These are phyloP conservation scores for Heterotis niloticus DNA, from an alignment of 2,113 vertebrate species.

Conservation along the genomic window DNA sequence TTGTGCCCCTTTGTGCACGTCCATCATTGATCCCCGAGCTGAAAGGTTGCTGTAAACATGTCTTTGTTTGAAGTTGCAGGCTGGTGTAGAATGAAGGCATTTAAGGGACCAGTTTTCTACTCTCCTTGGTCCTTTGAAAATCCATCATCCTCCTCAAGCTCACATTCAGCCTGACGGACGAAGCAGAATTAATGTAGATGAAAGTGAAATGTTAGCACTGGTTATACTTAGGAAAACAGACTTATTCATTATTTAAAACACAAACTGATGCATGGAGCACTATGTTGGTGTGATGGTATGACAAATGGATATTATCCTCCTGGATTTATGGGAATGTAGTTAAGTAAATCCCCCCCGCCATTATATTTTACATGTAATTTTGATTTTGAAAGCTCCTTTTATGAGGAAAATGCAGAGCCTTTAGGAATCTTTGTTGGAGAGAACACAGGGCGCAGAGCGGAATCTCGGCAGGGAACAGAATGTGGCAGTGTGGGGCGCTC, in stretches of 20 bases:
- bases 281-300: no score
- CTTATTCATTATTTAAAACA: not conserved
- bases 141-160: not conserved
- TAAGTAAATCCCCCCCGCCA: not conserved
- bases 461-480: constrained; percentile 11
- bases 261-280: not conserved
- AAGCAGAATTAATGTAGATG: constrained; percentile 11
- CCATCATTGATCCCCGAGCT: constrained; percentile 14
- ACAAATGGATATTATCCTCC: no score
- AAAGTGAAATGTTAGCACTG: not conserved
- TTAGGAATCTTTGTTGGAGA: constrained; percentile 8
- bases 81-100: constrained; percentile 4
- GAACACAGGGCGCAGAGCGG: constrained; percentile 3
- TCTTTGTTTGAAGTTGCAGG: constrained; percentile 11
- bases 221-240: not conserved
- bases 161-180: constrained; percentile 13
- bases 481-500: not conserved
- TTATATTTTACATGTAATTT: not conserved
- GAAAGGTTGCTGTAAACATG: constrained; percentile 21
- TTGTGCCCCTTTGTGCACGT: not conserved
- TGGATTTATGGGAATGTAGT: not conserved
- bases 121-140: constrained; percentile 16
- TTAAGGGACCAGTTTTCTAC: constrained; percentile 3
- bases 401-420: not conserved
- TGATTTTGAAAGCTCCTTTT: not conserved